These are phyloP conservation scores for Drosophila busckii DNA, from an alignment of 1,140 invertebrate species.

Conservation along the genomic window DNA sequence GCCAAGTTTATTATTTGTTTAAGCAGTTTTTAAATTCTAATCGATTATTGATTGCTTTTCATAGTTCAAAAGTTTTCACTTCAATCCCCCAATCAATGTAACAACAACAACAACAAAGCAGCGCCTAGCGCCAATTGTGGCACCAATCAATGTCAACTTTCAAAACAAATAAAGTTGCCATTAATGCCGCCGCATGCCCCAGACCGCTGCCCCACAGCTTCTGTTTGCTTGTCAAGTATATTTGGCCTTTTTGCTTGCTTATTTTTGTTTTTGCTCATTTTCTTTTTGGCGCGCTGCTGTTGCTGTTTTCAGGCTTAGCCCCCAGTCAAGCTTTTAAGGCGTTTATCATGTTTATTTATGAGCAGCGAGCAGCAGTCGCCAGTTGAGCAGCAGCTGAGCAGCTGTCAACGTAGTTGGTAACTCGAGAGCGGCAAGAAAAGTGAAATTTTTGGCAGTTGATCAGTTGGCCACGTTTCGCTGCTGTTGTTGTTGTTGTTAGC, in stretches of 20 bases:
- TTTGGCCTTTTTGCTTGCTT: slow-evolving; percentile 32
- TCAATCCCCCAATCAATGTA: slow-evolving; percentile 31
- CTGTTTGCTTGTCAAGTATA: slow-evolving; percentile 42
- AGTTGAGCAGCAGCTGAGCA: slow-evolving; percentile 27
- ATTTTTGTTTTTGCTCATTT: slow-evolving; percentile 27
- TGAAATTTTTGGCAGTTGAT: slow-evolving; percentile 60
- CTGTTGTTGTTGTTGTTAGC: too few relatives aligned
- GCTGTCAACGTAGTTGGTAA: slow-evolving; percentile 53
- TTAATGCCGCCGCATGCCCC: slow-evolving; percentile 49
- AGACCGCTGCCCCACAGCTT: too few relatives aligned
- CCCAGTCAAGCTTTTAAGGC: slow-evolving; percentile 38
- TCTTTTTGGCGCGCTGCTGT: slow-evolving; percentile 59
- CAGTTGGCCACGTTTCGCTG: slow-evolving; percentile 5
- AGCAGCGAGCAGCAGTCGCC: slow-evolving; percentile 27
- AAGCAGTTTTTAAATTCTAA: too few relatives aligned
- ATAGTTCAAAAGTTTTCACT: not conserved
- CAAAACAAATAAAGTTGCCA: slow-evolving; percentile 76
- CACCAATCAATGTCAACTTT: slow-evolving; percentile 76
- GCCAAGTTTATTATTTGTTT: too few relatives aligned
- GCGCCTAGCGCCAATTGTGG: slow-evolving; percentile 55
- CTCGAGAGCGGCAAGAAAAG: slow-evolving; percentile 52
- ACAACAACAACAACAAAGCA: slow-evolving; percentile 21
- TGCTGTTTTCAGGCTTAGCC: slow-evolving; percentile 57
- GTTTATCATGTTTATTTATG: slow-evolving; percentile 75
- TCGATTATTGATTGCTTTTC: too few relatives aligned